phyloP scores from a whole-genome alignment of 2,113 vertebrate species.

The Strix aluco region DNA sequence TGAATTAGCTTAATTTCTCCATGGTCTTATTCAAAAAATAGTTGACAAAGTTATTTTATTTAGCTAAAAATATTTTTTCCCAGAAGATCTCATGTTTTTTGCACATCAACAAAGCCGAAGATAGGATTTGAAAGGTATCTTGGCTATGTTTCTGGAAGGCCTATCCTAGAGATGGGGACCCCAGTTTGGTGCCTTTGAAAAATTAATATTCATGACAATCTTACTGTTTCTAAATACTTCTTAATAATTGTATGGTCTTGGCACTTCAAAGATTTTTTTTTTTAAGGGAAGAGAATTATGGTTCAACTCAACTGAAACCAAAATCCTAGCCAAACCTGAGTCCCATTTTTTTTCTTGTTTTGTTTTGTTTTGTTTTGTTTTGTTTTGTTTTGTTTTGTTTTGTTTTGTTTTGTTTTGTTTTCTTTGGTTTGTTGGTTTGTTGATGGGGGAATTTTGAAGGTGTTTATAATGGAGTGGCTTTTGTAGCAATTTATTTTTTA shows the following conservation, averaged over 20 bases:
- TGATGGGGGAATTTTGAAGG: fast-evolving
- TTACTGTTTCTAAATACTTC: neutral
- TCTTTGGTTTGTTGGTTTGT: neutral
- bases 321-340: neutral
- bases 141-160: fast-evolving
- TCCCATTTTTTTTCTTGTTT: neutral
- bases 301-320: neutral
- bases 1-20: neutral
- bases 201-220: neutral
- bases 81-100: neutral
- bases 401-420: neutral
- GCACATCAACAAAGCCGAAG: neutral
- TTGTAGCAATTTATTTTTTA: neutral
- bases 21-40: neutral
- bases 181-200: neutral
- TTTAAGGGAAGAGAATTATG: neutral
- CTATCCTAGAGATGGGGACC: fast-evolving
- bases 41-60: fast-evolving
- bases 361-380: no score
- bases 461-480: neutral
- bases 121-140: neutral
- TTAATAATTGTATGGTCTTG: neutral
- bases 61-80: neutral
- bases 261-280: fast-evolving
- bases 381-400: neutral